phyloP scores from a whole-genome alignment of 1,140 invertebrate species.

The Teleogryllus occipitalis region DNA sequence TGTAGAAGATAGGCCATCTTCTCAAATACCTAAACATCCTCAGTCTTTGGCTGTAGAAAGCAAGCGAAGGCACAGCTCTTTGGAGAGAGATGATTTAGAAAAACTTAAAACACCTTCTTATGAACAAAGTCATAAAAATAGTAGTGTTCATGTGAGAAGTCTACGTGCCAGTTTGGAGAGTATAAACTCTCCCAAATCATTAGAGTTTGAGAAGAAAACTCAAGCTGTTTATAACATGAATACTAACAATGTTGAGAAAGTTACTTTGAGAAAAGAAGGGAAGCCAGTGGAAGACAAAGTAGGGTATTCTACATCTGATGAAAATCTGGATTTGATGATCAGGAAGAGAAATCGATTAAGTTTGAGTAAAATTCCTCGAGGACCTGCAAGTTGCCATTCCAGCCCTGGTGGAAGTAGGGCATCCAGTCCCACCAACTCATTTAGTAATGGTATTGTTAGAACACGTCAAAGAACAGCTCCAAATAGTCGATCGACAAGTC shows the following conservation, averaged over 20 bases:
- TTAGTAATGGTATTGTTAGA: not conserved
- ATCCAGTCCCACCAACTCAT: not conserved
- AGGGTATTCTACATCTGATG: not conserved
- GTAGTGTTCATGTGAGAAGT: not conserved
- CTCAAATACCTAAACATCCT: not conserved
- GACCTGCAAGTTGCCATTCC: constrained; percentile 11
- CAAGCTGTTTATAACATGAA: not conserved
- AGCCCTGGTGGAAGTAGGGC: constrained; percentile 7
- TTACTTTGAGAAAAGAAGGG: not conserved
- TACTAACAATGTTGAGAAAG: not conserved
- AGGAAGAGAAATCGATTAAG: not conserved
- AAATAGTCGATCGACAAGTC: constrained; percentile 11
- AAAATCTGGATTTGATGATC: not conserved
- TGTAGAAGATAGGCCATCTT: not conserved
- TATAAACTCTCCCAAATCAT: not conserved
- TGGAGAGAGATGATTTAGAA: constrained; percentile 9
- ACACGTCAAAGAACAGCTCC: constrained; percentile 11
- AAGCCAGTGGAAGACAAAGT: too few relatives aligned
- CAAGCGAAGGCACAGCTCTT: constrained; percentile 2
- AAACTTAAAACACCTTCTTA: not conserved
- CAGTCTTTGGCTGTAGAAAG: not conserved
- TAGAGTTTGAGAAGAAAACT: not conserved
- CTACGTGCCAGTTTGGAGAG: not conserved
- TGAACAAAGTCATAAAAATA: not conserved
- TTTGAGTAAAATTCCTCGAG: constrained; percentile 8